Percentiles rank a stretch among this genome's conserved stretches.
These are phyloP conservation scores for Gallinago undulata DNA, from an alignment of 2,113 vertebrate genomes.

Conservation along the genomic window DNA sequence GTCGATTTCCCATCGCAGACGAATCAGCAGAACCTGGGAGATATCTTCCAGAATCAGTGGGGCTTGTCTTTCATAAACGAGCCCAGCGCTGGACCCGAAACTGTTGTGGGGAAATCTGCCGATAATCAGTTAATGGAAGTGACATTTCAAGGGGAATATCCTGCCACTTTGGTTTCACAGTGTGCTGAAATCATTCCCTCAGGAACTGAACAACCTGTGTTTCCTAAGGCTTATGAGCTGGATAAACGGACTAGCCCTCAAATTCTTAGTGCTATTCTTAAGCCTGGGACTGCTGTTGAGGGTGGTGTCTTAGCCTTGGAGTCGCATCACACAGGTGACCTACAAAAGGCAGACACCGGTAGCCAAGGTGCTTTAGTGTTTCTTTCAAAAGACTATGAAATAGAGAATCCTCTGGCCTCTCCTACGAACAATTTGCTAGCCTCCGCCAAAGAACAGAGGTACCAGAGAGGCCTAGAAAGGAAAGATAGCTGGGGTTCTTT, in stretches of 20 bases:
- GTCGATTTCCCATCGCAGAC: constrained; percentile 87
- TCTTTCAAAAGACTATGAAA: constrained; percentile 86
- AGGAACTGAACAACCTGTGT: constrained; percentile 82
- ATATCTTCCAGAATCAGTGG: constrained; percentile 99
- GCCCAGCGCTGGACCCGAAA: constrained; percentile 88
- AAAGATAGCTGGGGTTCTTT: constrained; percentile 91
- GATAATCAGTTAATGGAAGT: constrained; percentile 82
- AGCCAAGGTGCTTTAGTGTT: constrained; percentile 84
- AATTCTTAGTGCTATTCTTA: constrained; percentile 76
- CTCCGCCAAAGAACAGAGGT: constrained; percentile 87
- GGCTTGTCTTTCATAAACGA: constrained; percentile 99
- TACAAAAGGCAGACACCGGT: constrained; percentile 80
- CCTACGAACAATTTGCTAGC: constrained; percentile 86
- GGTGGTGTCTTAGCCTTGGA: constrained; percentile 79
- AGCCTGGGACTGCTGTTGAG: constrained; percentile 77
- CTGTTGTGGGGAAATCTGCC: constrained; percentile 71
- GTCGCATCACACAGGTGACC: constrained; percentile 78
- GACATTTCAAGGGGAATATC: constrained; percentile 86
- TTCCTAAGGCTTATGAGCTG: constrained; percentile 86
- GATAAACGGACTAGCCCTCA: constrained; percentile 93
- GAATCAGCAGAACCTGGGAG: constrained; percentile 95
- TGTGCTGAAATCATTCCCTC: constrained; percentile 80
- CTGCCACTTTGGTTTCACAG: constrained; percentile 78
- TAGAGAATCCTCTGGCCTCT: constrained; percentile 84
- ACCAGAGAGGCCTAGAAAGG: constrained; percentile 88